Conservation (phyloP, 2,113 vertebrate species). For the Mormyrus iriodes region DNA sequence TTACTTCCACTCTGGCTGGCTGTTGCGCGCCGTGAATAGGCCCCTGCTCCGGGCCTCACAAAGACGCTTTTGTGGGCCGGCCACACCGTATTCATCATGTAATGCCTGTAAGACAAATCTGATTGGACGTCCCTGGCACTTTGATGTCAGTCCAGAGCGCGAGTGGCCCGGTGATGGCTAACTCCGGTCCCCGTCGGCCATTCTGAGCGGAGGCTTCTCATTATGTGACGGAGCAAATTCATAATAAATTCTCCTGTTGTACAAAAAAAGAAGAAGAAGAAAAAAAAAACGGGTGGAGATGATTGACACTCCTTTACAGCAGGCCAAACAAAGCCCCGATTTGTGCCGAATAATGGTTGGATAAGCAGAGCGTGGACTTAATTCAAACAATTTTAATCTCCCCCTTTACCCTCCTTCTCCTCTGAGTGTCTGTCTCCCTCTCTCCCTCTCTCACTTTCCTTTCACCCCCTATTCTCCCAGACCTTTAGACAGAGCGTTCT, state of each 20-base stretch:
- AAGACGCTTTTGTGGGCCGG: constrained; percentile 69
- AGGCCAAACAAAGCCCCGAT: constrained; percentile 67
- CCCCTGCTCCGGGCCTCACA: constrained; percentile 67
- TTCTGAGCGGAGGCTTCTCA: constrained; percentile 57
- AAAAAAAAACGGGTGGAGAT: constrained; percentile 60
- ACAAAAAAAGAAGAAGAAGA: constrained; percentile 53
- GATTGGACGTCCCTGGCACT: constrained; percentile 78
- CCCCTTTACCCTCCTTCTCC: constrained; percentile 49
- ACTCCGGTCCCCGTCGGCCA: constrained; percentile 65
- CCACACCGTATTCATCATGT: constrained; percentile 78
- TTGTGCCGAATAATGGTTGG: constrained; percentile 70
- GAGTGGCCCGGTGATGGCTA: constrained; percentile 68
- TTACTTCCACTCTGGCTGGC: constrained; percentile 79
- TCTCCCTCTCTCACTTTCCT: constrained; percentile 38
- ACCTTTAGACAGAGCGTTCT: constrained; percentile 59
- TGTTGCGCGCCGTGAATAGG: constrained; percentile 72
- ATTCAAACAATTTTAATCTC: constrained; percentile 76
- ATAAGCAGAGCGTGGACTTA: constrained; percentile 66
- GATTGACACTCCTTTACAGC: constrained; percentile 74
- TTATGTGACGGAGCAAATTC: constrained; percentile 71
- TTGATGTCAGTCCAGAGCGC: constrained; percentile 74
- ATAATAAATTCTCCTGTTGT: constrained; percentile 69
- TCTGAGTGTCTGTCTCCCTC: constrained; percentile 39
- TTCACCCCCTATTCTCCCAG: constrained; percentile 48
- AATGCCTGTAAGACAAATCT: constrained; percentile 81